Evolutionary conservation across 2,113 vertebrate genomes (phyloP).

Genomic region (Diglossa brunneiventris): DNA sequence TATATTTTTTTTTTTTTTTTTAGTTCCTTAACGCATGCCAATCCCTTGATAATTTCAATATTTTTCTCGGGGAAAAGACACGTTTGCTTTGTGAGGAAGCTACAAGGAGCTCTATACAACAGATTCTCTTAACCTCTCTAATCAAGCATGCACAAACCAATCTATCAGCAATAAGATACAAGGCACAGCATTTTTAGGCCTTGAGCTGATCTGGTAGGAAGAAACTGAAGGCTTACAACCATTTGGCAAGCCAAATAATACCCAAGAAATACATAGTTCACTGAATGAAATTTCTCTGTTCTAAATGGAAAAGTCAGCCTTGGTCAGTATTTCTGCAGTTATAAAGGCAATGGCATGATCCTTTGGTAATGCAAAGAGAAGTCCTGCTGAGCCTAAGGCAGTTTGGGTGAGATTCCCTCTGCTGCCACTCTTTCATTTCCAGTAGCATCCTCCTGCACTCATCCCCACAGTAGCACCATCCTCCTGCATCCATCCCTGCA

Average conservation of each 20-base stretch:
- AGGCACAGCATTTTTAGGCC: not conserved
- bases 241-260: not conserved
- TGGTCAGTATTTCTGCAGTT: not conserved
- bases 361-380: not conserved
- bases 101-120: not conserved
- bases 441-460: fast-evolving
- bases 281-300: not conserved
- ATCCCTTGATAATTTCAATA: not conserved
- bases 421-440: not conserved
- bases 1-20: not conserved
- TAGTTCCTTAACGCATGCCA: not conserved
- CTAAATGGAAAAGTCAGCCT: not conserved
- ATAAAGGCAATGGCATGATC: not conserved
- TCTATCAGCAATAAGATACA: not conserved
- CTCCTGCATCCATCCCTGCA: fast-evolving
- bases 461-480: not conserved
- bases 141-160: not conserved
- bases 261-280: not conserved
- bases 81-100: not conserved
- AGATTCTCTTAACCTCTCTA: not conserved
- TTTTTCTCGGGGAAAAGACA: not conserved
- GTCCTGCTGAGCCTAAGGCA: not conserved
- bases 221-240: not conserved
- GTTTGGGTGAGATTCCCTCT: not conserved
- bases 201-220: not conserved